Evolutionary conservation across 2,113 vertebrate genomes (phyloP).

Genomic region (Bucco capensis): DNA sequence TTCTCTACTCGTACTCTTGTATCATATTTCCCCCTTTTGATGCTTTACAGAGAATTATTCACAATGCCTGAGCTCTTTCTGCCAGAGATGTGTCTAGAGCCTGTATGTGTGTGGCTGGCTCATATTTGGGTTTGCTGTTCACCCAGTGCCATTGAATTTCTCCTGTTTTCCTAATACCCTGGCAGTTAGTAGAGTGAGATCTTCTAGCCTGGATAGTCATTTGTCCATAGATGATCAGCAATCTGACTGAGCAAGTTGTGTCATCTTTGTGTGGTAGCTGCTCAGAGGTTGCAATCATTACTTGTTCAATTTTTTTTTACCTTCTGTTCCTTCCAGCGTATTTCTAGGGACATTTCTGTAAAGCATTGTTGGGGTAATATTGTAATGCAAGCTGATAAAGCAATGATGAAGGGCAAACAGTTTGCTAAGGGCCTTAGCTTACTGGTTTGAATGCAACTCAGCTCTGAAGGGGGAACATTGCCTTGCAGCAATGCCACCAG

Average conservation of each 20-base stretch:
- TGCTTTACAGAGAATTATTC: constrained; percentile 12
- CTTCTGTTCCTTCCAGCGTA: neutral
- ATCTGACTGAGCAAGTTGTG: neutral
- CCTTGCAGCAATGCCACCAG: constrained; percentile 20
- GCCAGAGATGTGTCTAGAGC: neutral
- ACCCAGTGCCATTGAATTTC: neutral
- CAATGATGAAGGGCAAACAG: neutral
- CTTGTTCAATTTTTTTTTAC: neutral
- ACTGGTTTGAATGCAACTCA: neutral
- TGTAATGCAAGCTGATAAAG: neutral
- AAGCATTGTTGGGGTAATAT: neutral
- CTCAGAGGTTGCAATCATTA: neutral
- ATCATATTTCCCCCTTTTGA: constrained; percentile 10
- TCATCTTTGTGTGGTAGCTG: neutral
- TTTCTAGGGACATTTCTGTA: neutral
- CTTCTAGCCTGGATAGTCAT: neutral
- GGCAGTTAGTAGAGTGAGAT: neutral
- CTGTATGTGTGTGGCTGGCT: neutral
- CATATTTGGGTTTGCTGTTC: neutral
- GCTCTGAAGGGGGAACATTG: constrained; percentile 40
- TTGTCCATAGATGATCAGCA: neutral
- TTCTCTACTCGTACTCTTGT: neutral
- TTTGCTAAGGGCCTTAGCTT: neutral
- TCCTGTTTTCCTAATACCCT: neutral
- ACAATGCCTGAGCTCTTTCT: neutral